A percentile compares a stretch with the other conserved stretches of the same genome.
Conservation (phyloP, 2,113 vertebrate species). For the Cisticola juncidis region DNA sequence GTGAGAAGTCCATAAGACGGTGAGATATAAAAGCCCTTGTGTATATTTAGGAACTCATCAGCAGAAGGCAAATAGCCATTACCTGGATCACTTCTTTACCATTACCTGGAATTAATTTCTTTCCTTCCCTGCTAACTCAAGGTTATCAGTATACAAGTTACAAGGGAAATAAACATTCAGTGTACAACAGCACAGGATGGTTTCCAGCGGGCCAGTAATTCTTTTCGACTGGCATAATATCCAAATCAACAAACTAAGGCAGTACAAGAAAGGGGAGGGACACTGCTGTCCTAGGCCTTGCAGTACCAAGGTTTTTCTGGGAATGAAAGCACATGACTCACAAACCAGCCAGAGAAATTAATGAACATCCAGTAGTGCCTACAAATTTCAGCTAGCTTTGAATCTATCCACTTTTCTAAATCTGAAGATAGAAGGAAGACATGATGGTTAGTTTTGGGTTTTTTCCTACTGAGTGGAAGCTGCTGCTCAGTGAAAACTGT, state of each 20-base stretch:
- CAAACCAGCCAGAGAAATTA: neutral
- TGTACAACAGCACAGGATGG: neutral
- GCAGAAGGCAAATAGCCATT: neutral
- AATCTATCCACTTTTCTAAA: neutral
- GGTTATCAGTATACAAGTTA: accelerated
- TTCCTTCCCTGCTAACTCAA: neutral
- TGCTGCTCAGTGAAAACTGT: neutral
- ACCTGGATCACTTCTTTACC: no score
- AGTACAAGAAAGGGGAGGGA: neutral
- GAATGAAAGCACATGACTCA: neutral
- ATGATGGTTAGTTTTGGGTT: neutral
- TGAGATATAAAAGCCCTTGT: neutral
- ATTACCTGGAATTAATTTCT: neutral
- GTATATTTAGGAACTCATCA: accelerated
- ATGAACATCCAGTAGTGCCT: neutral
- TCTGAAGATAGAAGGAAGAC: neutral
- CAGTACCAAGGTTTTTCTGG: neutral
- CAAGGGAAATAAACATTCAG: neutral
- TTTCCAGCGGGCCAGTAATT: neutral
- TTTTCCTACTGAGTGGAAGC: neutral
- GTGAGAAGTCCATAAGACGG: neutral
- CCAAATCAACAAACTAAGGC: neutral
- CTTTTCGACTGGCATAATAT: neutral
- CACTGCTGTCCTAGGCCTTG: neutral
- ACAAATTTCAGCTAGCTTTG: neutral